phyloP scores from a whole-genome alignment of 2,888 invertebrate species.

The Melolontha melolontha region DNA sequence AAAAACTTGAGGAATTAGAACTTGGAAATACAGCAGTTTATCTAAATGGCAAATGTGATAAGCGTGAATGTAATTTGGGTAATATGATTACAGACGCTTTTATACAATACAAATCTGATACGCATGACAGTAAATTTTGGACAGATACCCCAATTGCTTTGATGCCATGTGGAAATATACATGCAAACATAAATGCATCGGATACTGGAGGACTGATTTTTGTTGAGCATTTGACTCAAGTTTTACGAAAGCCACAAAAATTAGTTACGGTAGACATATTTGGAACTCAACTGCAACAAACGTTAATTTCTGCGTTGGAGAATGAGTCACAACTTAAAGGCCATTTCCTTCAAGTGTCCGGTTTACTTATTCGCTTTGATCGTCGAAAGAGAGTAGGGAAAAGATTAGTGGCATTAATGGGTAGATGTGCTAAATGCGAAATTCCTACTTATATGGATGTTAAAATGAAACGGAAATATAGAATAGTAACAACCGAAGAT shows the following conservation, averaged over 20 bases:
- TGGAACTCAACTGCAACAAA: constrained; percentile 72
- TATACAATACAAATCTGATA: constrained; percentile 70
- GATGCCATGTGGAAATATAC: constrained; percentile 81
- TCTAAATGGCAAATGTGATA: constrained; percentile 70
- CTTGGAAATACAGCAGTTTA: constrained; percentile 65
- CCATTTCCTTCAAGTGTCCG: constrained; percentile 86
- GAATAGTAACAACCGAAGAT: constrained; percentile 75
- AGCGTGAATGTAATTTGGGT: constrained; percentile 86
- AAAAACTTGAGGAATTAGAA: not conserved
- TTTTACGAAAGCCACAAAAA: constrained; percentile 81
- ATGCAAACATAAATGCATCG: constrained; percentile 71
- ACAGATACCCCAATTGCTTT: constrained; percentile 82
- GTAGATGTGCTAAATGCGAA: constrained; percentile 77
- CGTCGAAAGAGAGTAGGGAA: constrained; percentile 70
- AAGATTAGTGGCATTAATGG: constrained; percentile 73
- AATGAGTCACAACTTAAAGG: constrained; percentile 67
- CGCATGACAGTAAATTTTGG: constrained; percentile 72
- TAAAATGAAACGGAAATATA: constrained; percentile 69
- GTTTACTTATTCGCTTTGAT: constrained; percentile 78
- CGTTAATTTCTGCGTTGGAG: constrained; percentile 59
- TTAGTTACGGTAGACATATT: constrained; percentile 75
- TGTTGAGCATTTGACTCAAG: constrained; percentile 77
- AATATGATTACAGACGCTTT: constrained; percentile 85
- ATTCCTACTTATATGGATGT: constrained; percentile 71
- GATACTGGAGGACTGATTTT: constrained; percentile 72